These are phyloP conservation scores for Bryconaethiops microstoma DNA, from an alignment of 2,797 vertebrate species.

Conservation along the genomic window DNA sequence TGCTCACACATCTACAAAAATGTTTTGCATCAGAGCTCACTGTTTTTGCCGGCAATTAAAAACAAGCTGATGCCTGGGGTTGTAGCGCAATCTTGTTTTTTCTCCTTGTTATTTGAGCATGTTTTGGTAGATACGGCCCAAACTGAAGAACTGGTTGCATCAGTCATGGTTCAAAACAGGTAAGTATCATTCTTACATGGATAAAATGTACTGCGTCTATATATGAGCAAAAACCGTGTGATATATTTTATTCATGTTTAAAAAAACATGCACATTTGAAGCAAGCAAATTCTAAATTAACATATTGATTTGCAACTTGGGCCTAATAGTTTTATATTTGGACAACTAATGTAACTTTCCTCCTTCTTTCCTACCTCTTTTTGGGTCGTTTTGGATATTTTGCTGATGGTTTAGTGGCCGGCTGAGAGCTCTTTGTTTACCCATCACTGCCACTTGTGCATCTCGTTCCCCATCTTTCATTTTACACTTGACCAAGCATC, in stretches of 20 bases:
- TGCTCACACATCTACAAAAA: too few species aligned
- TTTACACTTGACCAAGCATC: constrained; percentile 67
- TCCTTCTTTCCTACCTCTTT: neutral
- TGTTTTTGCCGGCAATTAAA: too few species aligned
- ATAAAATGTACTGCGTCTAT: neutral
- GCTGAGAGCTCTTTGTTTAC: constrained; percentile 46
- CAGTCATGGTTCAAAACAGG: too few species aligned
- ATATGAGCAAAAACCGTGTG: too few species aligned
- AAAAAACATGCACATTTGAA: neutral
- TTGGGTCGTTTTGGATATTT: neutral
- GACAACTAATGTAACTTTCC: neutral
- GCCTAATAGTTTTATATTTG: neutral
- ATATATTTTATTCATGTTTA: neutral
- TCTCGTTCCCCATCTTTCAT: constrained; percentile 65
- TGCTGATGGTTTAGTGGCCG: constrained; percentile 14
- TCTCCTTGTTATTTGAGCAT: too few species aligned
- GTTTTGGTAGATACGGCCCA: too few species aligned
- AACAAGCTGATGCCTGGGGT: too few species aligned
- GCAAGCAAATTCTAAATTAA: neutral
- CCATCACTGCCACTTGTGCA: constrained; percentile 46
- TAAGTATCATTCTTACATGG: neutral
- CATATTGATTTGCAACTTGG: neutral
- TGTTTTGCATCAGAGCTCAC: too few species aligned
- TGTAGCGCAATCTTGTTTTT: too few species aligned
- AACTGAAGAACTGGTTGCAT: too few species aligned